Conservation (phyloP, 2,113 vertebrate species). For the Albula glossodonta region DNA sequence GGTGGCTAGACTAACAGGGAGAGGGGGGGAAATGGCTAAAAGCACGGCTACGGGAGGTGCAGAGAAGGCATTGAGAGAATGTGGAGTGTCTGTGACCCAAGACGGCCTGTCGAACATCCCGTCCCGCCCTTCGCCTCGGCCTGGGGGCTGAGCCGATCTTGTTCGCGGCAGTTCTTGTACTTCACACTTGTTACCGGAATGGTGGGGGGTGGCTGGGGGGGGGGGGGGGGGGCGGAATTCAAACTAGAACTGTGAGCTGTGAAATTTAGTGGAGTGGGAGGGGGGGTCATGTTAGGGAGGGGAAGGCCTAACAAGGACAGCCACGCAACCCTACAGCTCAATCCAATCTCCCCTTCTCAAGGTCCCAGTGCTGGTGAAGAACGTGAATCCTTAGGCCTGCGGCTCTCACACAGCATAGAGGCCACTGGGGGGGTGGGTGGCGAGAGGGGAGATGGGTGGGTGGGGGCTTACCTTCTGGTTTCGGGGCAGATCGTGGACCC, state of each 20-base stretch:
- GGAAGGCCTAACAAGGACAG: background rate
- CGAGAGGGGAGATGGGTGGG: background rate
- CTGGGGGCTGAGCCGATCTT: background rate
- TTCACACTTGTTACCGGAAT: background rate
- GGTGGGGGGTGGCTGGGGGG: background rate
- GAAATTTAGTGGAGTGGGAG: background rate
- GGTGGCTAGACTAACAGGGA: background rate
- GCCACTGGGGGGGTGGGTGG: background rate
- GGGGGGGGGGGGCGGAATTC: no score
- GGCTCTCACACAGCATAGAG: background rate
- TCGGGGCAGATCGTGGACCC: constrained; percentile 87
- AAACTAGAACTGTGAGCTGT: background rate
- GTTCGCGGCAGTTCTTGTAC: background rate
- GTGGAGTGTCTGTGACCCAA: background rate
- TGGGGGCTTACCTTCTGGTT: constrained; percentile 88
- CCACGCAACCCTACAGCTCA: background rate
- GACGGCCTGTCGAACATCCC: background rate
- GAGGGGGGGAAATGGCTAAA: no score
- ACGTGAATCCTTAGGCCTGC: background rate
- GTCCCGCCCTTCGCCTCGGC: background rate
- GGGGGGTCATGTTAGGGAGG: no score
- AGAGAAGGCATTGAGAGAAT: background rate
- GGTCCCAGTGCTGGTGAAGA: background rate
- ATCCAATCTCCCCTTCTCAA: background rate
- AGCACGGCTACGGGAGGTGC: no score